These are phyloP conservation scores for Emydura subglobosa DNA, from an alignment of 2,113 vertebrate species.

Conservation along the genomic window DNA sequence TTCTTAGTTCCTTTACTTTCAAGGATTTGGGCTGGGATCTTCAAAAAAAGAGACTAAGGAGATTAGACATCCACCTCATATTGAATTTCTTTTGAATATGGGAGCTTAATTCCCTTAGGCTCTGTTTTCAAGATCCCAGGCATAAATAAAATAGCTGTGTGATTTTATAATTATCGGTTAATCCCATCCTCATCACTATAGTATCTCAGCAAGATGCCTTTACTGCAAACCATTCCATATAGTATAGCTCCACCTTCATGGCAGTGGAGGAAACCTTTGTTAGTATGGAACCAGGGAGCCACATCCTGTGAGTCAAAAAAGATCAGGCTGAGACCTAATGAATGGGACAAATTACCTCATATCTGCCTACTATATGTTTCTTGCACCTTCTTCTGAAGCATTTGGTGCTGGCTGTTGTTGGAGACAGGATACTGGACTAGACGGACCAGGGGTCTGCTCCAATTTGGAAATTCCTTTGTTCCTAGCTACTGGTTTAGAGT, in stretches of 20 bases:
- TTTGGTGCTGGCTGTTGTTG: too few species aligned
- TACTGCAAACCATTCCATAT: too few species aligned
- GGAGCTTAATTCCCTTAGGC: background rate
- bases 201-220: background rate
- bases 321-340: too few species aligned
- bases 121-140: background rate
- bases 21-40: background rate
- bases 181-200: background rate
- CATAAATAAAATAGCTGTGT: background rate
- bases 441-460: background rate
- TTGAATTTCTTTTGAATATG: background rate
- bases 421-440: too few species aligned
- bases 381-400: too few species aligned
- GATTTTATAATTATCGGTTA: background rate
- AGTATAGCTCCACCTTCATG: too few species aligned
- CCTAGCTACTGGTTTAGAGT: background rate
- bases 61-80: background rate
- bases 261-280: too few species aligned
- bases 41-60: background rate
- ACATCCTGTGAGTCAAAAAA: too few species aligned
- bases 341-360: too few species aligned
- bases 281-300: too few species aligned
- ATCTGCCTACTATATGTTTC: too few species aligned
- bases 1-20: background rate
- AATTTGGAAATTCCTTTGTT: background rate